These are phyloP conservation scores for Cygnus atratus DNA, from an alignment of 2,113 vertebrate species.

Conservation along the genomic window DNA sequence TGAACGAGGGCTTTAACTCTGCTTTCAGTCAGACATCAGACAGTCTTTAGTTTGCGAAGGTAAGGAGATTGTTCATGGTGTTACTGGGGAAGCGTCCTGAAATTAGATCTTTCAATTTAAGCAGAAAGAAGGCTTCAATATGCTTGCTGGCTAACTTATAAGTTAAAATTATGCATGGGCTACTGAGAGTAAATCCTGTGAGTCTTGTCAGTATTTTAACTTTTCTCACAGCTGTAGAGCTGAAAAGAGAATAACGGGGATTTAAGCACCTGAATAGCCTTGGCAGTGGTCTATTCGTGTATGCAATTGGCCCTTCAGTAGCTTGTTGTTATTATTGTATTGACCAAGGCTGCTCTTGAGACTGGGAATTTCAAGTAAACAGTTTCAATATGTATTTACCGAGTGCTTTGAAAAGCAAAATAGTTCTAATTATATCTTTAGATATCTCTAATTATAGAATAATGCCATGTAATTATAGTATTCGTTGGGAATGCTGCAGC, in stretches of 20 bases:
- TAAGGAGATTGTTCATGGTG: not conserved
- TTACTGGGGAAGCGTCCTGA: not conserved
- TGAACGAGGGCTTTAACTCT: not conserved
- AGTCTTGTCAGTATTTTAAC: not conserved
- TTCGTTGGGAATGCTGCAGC: not conserved
- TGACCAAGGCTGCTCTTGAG: not conserved
- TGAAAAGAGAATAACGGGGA: not conserved
- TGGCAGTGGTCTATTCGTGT: not conserved
- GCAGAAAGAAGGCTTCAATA: not conserved
- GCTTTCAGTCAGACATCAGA: not conserved
- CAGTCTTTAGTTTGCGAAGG: not conserved
- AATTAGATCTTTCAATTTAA: not conserved
- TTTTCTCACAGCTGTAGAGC: not conserved
- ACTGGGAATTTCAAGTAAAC: not conserved
- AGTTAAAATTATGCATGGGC: not conserved
- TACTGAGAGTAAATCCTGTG: rapidly evolving
- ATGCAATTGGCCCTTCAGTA: not conserved
- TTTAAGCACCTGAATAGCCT: not conserved
- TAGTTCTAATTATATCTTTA: not conserved
- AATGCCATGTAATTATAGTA: not conserved
- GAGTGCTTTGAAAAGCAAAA: not conserved
- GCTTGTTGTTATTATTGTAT: not conserved
- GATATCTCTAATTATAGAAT: not conserved
- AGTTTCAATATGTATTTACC: not conserved
- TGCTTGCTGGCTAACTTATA: not conserved